phyloP scores from a whole-genome alignment of 2,888 invertebrate species.

The Drosophila dives region DNA sequence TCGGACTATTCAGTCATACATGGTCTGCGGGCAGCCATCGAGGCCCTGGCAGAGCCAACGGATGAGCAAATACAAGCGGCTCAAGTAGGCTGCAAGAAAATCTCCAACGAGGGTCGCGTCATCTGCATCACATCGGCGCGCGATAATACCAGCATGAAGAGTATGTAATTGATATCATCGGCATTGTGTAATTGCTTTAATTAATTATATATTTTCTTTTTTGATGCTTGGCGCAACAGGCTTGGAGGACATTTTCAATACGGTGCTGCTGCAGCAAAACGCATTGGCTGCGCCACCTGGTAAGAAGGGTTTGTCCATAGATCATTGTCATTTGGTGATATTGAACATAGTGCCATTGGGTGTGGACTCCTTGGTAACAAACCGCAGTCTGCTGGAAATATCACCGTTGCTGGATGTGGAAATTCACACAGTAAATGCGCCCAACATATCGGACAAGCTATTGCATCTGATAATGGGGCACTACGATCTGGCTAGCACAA shows the following conservation, averaged over 20 bases:
- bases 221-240: constrained; percentile 19
- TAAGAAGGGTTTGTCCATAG: constrained; percentile 89
- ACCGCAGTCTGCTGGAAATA: constrained; percentile 89
- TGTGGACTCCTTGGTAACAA: constrained; percentile 91
- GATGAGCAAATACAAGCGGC: constrained; percentile 88
- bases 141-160: constrained; percentile 94
- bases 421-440: constrained; percentile 92
- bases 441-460: constrained; percentile 90
- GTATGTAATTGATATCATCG: constrained; percentile 71
- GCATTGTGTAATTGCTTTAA: not conserved
- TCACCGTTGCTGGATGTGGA: constrained; percentile 91
- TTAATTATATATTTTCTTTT: not conserved
- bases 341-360: constrained; percentile 95
- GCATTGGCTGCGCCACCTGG: constrained; percentile 88
- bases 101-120: constrained; percentile 88
- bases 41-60: constrained; percentile 92
- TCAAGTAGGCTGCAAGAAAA: constrained; percentile 77
- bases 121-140: constrained; percentile 96
- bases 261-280: constrained; percentile 93
- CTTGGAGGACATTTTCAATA: constrained; percentile 94
- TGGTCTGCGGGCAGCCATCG: constrained; percentile 94
- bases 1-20: constrained; percentile 90
- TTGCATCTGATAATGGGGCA: constrained; percentile 92
- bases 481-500: constrained; percentile 96
- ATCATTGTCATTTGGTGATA: constrained; percentile 95